Base-by-base conservation (phyloP, 2,888 invertebrate species). In the Cephus pygmeus region DNA sequence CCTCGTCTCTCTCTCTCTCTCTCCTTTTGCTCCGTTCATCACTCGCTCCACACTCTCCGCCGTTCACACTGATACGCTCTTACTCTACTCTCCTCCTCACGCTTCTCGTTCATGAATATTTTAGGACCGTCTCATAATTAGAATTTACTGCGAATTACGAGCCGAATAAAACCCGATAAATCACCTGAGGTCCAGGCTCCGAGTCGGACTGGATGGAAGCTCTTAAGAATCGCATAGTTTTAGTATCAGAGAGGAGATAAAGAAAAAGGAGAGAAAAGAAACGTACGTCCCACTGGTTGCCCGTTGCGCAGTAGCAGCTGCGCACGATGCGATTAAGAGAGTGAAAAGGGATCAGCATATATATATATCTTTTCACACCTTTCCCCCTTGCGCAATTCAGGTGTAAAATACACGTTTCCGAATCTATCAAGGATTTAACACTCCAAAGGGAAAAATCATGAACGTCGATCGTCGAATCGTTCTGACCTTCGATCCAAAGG, bases 91-190 rank as follows among this genome's bases (percentile, higher is more conserved):
- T 23, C 56, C 9, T 76, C 74, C 74, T 79, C 36, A n/a, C 71
- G 69, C 79, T 76, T 78, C 75, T 75, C 77, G 78, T 77, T 77
- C 81, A 73, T 83, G 83, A 84, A 84, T 84, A 85, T 77, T 84
- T 80, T 79, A 85, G 36, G 77, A 77, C 78, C 56, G 75, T 75
- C 79, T 40, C 73, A 79, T 82, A 81, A 78, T 83, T 83, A 79
- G 81, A 56, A 56, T 78, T 79, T 75, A 83, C 81, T 83, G 79
- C 78, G 73, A 73, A 75, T 76, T 80, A 79, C 74, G 79, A 69
- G 81, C 82, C 82, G 85, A 85, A 79, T 83, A 80, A 79, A 76
- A 75, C 76, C 82, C 78, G 75, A 78, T 82, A 79, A 85, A 84
- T 85, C 83, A 80, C 82, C 78, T 82, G 82, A 81, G 83, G 84